Conservation (phyloP, 2,888 invertebrate species). For the Brachyptera putata region DNA sequence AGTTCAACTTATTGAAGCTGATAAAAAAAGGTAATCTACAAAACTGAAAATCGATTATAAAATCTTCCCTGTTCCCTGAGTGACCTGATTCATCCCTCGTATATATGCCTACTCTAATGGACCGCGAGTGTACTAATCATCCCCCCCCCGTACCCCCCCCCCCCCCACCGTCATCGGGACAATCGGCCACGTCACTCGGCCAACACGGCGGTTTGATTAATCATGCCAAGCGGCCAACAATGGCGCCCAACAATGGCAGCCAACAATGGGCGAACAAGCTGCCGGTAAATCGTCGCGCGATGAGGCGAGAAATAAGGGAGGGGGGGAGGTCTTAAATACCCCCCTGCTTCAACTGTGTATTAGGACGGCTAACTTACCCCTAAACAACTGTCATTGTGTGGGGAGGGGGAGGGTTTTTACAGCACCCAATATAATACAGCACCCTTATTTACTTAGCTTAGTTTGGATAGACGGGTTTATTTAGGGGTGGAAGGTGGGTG, state of each 20-base stretch:
- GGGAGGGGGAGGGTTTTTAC: not conserved
- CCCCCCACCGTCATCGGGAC: too few relatives aligned
- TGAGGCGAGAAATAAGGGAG: conserved; percentile 15
- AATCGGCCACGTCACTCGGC: too few relatives aligned
- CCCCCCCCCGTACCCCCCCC: too few relatives aligned
- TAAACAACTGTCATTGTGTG: conserved; percentile 5
- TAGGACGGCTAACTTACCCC: conserved; percentile 16
- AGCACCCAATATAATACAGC: not conserved
- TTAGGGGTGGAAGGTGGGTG: not conserved
- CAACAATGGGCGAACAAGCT: not conserved
- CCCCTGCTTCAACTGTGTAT: not conserved
- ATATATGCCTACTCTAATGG: too few relatives aligned
- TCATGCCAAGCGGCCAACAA: not conserved
- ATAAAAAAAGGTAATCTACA: too few relatives aligned
- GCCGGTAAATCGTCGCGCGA: conserved; percentile 7
- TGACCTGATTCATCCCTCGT: too few relatives aligned
- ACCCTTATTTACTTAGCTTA: conserved; percentile 8
- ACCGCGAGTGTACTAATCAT: too few relatives aligned
- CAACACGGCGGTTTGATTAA: conserved; percentile 3
- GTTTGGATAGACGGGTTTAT: not conserved
- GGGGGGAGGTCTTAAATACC: conserved; percentile 10
- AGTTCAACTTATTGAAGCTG: too few relatives aligned
- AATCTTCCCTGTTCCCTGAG: too few relatives aligned
- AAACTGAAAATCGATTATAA: too few relatives aligned
- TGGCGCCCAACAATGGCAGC: not conserved